phyloP scores from a whole-genome alignment of 2,888 invertebrate species.

The Metacarcinus magister region DNA sequence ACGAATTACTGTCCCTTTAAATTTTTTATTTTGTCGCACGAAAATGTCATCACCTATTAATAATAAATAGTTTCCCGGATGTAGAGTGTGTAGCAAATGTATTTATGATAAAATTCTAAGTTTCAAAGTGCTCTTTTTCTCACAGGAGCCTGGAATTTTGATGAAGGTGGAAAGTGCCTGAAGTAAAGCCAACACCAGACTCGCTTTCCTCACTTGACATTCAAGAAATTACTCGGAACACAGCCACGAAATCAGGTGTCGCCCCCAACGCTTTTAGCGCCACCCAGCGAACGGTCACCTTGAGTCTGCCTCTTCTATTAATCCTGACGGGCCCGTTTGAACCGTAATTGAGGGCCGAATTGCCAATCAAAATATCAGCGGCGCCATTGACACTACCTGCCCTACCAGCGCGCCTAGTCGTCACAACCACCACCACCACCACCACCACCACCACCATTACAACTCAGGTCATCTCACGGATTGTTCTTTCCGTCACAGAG shows the following conservation, averaged over 20 bases:
- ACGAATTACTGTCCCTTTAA: neutral
- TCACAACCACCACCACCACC: neutral
- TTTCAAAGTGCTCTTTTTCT: neutral
- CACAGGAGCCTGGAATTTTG: neutral
- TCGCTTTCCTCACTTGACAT: neutral
- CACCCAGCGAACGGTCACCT: neutral
- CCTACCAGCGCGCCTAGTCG: neutral
- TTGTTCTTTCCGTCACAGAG: neutral
- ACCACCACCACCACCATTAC: too few relatives aligned
- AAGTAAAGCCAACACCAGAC: constrained; percentile 22
- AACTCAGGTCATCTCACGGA: neutral
- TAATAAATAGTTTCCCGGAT: neutral
- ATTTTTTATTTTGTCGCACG: neutral
- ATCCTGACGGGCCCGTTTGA: constrained; percentile 42
- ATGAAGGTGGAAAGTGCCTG: neutral
- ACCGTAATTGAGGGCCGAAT: constrained; percentile 29
- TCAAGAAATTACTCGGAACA: neutral
- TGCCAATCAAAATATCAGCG: constrained; percentile 49
- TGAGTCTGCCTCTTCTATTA: neutral
- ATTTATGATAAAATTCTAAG: neutral
- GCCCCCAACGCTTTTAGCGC: neutral
- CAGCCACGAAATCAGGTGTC: neutral
- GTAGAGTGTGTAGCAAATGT: neutral
- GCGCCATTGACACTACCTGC: neutral
- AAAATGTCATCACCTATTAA: neutral